Percentiles rank a stretch among this genome's conserved stretches.
These are phyloP conservation scores for Rhinoderma darwinii DNA, from an alignment of 2,113 vertebrate genomes.

Conservation along the genomic window DNA sequence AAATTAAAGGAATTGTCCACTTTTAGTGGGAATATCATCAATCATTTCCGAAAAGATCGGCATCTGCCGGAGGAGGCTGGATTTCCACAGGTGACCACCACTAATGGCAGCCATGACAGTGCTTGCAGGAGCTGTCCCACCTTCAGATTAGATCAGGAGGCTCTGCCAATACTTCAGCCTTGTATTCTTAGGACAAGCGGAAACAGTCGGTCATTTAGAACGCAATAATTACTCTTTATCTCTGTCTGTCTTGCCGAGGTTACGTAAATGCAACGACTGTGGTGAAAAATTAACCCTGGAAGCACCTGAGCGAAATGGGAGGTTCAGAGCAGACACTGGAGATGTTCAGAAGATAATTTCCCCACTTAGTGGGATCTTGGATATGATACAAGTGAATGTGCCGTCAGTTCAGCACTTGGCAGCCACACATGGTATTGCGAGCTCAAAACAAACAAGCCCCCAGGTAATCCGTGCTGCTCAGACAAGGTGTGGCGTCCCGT, in stretches of 20 bases:
- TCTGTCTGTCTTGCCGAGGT: neutral
- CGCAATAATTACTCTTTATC: neutral
- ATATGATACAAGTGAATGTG: conserved; percentile 72
- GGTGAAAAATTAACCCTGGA: neutral
- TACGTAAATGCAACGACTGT: neutral
- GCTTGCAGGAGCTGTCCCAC: neutral
- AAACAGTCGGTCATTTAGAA: neutral
- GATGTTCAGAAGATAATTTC: conserved; percentile 64
- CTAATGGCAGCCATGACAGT: neutral
- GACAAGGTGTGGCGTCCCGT: conserved; percentile 73
- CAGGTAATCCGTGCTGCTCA: conserved; percentile 69
- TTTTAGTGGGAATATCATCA: neutral
- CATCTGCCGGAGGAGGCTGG: no score
- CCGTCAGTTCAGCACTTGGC: conserved; percentile 70
- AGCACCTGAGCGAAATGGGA: neutral
- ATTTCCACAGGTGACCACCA: neutral
- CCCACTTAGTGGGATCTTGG: conserved; percentile 67
- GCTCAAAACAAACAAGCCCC: conserved; percentile 65
- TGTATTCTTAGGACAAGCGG: neutral
- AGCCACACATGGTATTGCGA: conserved; percentile 66
- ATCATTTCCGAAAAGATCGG: no score
- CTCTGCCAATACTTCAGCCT: neutral
- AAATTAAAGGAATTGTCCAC: neutral
- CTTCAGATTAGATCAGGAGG: neutral
- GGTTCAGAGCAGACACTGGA: neutral